phyloP scores from a whole-genome alignment of 2,888 invertebrate species.

The Phaonia tiefii region DNA sequence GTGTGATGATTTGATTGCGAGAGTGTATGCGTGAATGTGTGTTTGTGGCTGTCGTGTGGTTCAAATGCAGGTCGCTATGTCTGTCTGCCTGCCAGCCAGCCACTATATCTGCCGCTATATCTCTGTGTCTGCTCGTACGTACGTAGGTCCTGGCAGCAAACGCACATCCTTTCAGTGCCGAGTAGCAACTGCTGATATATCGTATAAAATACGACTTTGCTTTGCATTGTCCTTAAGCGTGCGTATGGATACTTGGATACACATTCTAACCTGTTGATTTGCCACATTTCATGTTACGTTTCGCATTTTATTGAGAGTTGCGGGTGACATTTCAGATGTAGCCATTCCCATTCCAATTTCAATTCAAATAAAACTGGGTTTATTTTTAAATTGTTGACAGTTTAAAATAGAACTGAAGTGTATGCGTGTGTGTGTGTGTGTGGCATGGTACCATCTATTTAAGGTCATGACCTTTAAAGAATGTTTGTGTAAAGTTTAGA shows the following conservation, averaged over 20 bases:
- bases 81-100: slow-evolving; percentile 5
- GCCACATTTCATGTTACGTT: slow-evolving; percentile 13
- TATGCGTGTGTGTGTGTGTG: slow-evolving; percentile 5
- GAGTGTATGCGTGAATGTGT: not conserved
- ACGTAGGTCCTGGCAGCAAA: not conserved
- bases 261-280: slow-evolving; percentile 38
- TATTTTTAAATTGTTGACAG: slow-evolving; percentile 27
- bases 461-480: not conserved
- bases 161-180: not conserved
- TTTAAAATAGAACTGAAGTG: slow-evolving; percentile 11
- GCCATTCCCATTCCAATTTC: not conserved
- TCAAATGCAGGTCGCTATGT: not conserved
- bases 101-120: not conserved
- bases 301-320: not conserved
- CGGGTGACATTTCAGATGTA: slow-evolving; percentile 14
- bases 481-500: not conserved
- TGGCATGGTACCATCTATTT: not conserved
- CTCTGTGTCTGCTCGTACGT: slow-evolving; percentile 1
- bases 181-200: not conserved
- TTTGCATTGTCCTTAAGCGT: slow-evolving; percentile 47
- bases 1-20: slow-evolving; percentile 31
- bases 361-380: not conserved
- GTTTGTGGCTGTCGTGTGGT: not conserved
- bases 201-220: slow-evolving; percentile 36
- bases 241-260: slow-evolving; percentile 27